Percentiles rank a stretch among this genome's conserved stretches.
These are phyloP conservation scores for Mustela nigripes DNA, from an alignment of 2,113 vertebrate genomes.

Conservation along the genomic window DNA sequence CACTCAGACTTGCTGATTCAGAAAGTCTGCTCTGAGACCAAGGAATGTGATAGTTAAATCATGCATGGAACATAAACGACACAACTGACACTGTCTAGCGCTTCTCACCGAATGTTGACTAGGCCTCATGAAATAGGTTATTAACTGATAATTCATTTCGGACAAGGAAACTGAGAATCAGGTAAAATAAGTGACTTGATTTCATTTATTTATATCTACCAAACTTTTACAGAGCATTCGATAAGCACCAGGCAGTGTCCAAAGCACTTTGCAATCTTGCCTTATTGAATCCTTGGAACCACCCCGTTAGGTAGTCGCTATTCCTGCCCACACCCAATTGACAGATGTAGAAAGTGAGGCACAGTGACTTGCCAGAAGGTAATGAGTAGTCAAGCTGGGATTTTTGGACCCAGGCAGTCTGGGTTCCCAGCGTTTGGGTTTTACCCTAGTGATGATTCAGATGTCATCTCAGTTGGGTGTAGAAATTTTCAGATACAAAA, in stretches of 20 bases:
- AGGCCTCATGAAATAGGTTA: background rate
- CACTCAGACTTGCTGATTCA: slow-evolving; percentile 2
- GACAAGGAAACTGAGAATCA: background rate
- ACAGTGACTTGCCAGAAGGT: background rate
- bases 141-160: background rate
- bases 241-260: background rate
- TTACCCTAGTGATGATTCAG: background rate
- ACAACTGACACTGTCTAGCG: background rate
- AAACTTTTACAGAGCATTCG: background rate
- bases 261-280: background rate
- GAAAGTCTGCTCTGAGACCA: background rate
- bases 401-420: background rate
- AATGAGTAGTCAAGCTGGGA: background rate
- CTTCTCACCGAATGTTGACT: background rate
- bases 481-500: background rate
- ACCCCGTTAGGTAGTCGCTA: background rate
- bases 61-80: background rate
- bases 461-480: background rate
- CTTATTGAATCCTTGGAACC: background rate
- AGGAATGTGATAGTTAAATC: background rate
- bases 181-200: background rate
- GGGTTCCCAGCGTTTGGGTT: background rate
- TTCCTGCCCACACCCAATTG: background rate
- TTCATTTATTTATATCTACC: slow-evolving; percentile 57
- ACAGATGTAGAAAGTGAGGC: background rate